Evolutionary conservation across 2,888 invertebrate genomes (phyloP).

Genomic region (Acrocyrtus sp.): DNA sequence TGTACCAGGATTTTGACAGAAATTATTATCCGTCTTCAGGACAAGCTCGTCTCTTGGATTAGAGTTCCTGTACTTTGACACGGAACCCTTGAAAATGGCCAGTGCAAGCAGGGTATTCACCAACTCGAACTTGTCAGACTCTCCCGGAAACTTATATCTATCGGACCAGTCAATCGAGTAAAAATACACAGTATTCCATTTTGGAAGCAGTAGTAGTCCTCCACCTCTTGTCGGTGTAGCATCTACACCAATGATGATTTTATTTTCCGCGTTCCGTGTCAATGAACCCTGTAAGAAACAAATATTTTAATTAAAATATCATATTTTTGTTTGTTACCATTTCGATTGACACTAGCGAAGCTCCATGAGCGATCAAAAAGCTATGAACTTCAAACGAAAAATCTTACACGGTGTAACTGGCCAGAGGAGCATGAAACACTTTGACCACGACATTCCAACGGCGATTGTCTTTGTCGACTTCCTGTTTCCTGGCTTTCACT

Average conservation of each 20-base stretch:
- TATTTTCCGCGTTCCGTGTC: not conserved
- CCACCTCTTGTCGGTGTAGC: not conserved
- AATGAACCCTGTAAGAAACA: too few relatives aligned
- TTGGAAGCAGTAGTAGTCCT: not conserved
- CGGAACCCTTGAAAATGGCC: not conserved
- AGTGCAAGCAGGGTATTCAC: not conserved
- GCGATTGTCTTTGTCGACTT: too few relatives aligned
- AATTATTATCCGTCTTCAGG: not conserved
- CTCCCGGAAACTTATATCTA: not conserved
- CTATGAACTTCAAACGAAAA: too few relatives aligned
- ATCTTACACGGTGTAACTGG: too few relatives aligned
- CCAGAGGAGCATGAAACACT: too few relatives aligned
- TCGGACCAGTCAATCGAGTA: constrained; percentile 6
- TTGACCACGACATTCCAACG: too few relatives aligned
- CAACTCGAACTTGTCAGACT: constrained; percentile 12
- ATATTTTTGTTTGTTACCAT: too few relatives aligned
- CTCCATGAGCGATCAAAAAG: too few relatives aligned
- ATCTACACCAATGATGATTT: not conserved
- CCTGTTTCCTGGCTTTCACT: too few relatives aligned
- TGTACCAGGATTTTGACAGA: too few relatives aligned
- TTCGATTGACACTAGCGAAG: too few relatives aligned
- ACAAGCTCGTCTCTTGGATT: not conserved
- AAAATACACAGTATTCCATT: not conserved
- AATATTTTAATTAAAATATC: too few relatives aligned
- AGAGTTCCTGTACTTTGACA: not conserved